Conservation (phyloP, 1,140 invertebrate genomes). For the Drosophila pachea region DNA sequence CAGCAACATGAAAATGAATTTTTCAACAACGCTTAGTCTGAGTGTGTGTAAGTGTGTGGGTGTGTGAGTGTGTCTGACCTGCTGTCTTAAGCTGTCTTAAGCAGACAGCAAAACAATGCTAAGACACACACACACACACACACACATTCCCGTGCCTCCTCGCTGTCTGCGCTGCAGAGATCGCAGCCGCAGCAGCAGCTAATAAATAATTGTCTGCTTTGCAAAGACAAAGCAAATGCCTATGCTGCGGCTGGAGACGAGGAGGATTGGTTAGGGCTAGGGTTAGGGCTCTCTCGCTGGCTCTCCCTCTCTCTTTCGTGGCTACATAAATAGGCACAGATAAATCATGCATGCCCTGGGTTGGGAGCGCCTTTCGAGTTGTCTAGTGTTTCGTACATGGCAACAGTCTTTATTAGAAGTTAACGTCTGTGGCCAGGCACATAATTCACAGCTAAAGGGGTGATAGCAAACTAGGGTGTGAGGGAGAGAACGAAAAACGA, state of each 20-base stretch:
- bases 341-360: conserved; percentile 61
- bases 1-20: conserved; percentile 73
- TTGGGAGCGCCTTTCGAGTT: conserved; percentile 3
- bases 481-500: not conserved
- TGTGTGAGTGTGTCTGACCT: conserved; percentile 26
- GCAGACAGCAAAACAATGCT: conserved; percentile 59
- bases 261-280: conserved; percentile 17
- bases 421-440: conserved; percentile 50
- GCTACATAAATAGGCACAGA: conserved; percentile 61
- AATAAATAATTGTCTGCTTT: conserved; percentile 76
- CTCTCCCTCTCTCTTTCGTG: too few species aligned
- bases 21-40: conserved; percentile 62
- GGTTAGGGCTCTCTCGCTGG: conserved; percentile 48
- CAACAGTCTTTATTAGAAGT: conserved; percentile 50
- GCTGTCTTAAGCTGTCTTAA: conserved; percentile 67
- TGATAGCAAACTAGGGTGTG: not conserved
- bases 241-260: conserved; percentile 3
- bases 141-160: not conserved
- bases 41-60: too few species aligned
- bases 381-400: conserved; percentile 22
- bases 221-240: conserved; percentile 58
- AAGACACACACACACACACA: conserved; percentile 16
- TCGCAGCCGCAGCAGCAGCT: conserved; percentile 50
- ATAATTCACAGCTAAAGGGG: conserved; percentile 19
- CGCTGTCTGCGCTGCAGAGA: conserved; percentile 11